Evolutionary conservation across 1,140 invertebrate genomes (phyloP), one percentile per base, ranked within the genome.

Genomic region (Leptopilina boulardi): DNA sequence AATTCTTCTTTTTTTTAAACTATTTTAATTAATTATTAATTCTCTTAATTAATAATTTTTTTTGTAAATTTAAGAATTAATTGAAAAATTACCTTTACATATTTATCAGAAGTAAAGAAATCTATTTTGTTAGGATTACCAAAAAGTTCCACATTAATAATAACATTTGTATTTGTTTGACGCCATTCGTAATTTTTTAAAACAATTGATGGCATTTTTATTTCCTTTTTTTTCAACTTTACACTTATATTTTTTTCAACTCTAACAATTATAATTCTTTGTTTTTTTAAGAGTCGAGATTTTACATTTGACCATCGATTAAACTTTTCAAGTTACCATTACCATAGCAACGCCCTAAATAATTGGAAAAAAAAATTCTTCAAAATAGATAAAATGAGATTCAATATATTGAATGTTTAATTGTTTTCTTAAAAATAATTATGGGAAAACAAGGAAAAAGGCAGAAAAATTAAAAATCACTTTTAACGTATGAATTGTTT

Each of bases 151-250:
- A 94, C 90, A 78, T 90, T 88, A 79, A 95, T 91, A 51, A 93
- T 90, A 21, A 95, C 81, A 26, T 82, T 87, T 47, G 91, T 88
- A 34, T 86, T 80, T 3, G 93, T 94, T 90, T 96, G 94, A 70
- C 91, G 92, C 95, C 95, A 96, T 54, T 91, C 92, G 82, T 91
- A 94, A 89, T 95, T 92, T 89, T 94, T 94, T 6, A 95, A 89
- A 82, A 94, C 78, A 82, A 95, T 93, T 56, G 56, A 76, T n/a
- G 94, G 94, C 94, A 95, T 95, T 80, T 86, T 90, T 44, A 74
- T 42, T 30, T 70, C 79, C 80, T 80, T 77, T 66, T 26, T 44
- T 76, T 51, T 73, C 23, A 15, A 47, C 10, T 44, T 73, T 19
- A 19, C 51, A 73, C 42, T 30, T 70, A 80, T 80, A 79, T 77